phyloP scores from a whole-genome alignment of 2,113 vertebrate species.

The Probosciger aterrimus region DNA sequence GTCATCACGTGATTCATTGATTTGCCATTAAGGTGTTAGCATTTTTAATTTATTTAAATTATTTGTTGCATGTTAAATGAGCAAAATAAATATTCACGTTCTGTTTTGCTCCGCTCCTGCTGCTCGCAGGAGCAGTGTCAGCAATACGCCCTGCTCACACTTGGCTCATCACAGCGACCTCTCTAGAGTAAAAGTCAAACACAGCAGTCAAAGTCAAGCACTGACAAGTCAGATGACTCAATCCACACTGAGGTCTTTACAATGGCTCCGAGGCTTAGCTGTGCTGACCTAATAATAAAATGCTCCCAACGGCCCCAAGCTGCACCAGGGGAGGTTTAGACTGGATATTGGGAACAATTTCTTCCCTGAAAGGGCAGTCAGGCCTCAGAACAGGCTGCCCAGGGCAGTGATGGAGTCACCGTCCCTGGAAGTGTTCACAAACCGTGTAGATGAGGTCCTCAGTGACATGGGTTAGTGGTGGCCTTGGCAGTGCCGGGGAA shows the following conservation, averaged over 20 bases:
- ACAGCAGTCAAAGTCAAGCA: neutral
- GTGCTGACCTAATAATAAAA: neutral
- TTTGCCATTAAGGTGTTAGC: conserved; percentile 33
- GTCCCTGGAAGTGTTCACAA: neutral
- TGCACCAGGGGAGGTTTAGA: neutral
- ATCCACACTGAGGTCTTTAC: neutral
- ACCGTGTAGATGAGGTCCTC: neutral
- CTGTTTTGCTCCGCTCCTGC: neutral
- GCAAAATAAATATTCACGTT: conserved; percentile 12
- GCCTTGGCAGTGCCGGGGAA: neutral
- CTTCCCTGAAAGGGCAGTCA: neutral
- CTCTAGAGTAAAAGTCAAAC: neutral
- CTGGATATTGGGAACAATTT: neutral
- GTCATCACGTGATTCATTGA: conserved; percentile 49
- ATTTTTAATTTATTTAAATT: conserved; percentile 60
- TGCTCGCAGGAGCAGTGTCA: conserved; percentile 2
- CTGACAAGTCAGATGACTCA: neutral
- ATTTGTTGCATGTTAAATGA: conserved; percentile 40
- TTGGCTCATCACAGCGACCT: neutral
- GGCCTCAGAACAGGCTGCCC: neutral
- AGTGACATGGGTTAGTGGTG: neutral
- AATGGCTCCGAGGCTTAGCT: neutral
- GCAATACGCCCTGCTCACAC: neutral
- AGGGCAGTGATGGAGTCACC: neutral
- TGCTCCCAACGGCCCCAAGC: neutral